A percentile compares a stretch with the other conserved stretches of the same genome.
Evolutionary conservation across 2,797 vertebrate species (phyloP).

Genomic region (Phoxinus dragarum): DNA sequence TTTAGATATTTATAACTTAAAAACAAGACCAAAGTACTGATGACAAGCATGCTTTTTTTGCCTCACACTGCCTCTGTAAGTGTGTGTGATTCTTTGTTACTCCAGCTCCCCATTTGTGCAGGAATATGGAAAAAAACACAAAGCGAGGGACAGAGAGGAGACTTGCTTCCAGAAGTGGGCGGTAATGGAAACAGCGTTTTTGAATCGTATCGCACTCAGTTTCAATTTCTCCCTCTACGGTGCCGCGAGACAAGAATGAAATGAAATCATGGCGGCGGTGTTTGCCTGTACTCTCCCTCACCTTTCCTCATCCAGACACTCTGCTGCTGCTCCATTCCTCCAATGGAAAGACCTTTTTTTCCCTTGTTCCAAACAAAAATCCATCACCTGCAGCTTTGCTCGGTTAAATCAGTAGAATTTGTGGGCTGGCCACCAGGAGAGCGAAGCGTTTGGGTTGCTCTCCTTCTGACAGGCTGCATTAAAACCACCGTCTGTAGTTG

Average conservation of each 20-base stretch:
- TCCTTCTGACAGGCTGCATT: constrained; percentile 38
- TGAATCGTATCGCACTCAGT: constrained; percentile 50
- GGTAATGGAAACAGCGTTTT: constrained; percentile 45
- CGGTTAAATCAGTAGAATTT: constrained; percentile 43
- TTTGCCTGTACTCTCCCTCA: constrained; percentile 30
- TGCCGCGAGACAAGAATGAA: constrained; percentile 44
- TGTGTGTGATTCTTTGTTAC: constrained; percentile 15
- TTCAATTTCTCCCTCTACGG: constrained; percentile 44
- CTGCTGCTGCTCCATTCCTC: constrained; percentile 8
- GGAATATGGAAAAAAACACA: constrained; percentile 30
- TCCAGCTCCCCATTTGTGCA: neutral
- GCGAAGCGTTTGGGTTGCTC: constrained; percentile 34
- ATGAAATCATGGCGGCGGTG: constrained; percentile 44
- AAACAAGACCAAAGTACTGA: neutral
- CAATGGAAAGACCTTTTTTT: constrained; percentile 32
- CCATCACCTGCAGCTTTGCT: constrained; percentile 52
- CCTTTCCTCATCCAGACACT: constrained; percentile 30
- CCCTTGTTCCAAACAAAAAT: constrained; percentile 39
- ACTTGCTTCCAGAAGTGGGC: constrained; percentile 48
- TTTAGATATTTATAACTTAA: neutral
- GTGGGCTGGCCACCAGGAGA: constrained; percentile 32
- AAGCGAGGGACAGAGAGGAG: constrained; percentile 40
- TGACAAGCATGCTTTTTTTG: neutral
- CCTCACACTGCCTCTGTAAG: neutral
- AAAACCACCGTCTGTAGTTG: constrained; percentile 33